Evolutionary conservation across 2,113 vertebrate genomes (phyloP), one percentile per base, ranked within the genome.

Genomic region (Bolborhynchus lineola): DNA sequence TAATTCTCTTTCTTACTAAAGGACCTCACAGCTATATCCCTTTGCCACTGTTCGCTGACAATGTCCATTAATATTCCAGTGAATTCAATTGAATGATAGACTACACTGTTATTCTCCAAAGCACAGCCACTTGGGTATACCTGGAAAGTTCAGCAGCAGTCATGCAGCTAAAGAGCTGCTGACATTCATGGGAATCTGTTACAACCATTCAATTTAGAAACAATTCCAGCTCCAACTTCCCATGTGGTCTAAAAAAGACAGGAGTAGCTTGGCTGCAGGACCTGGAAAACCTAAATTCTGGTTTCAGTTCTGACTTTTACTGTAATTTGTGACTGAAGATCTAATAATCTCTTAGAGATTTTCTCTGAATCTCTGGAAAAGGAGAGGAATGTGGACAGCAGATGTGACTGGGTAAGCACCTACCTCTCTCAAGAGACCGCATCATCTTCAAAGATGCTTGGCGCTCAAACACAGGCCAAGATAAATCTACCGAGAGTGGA

Each of bases 121-220:
- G 74, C 60, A 63, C 25, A 82, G 47, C 72, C 95, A 86, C 77
- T 91, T 82, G 95, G 76, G 92, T 52, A 79, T 71, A 92, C 83
- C 96, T 93, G 88, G 33, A 93, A 96, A 96, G 88, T 87, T 96
- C 93, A 96, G 86, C 86, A 88, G 95, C 90, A 94, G 86, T 75
- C 93, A 91, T 89, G 95, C 90, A 96, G 92, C 79, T 94, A 93
- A 97, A 96, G 86, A 96, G 92, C 86, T 96, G 95, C 92, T 96
- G 92, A 96, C 92, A 96, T 94, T 96, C 92, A 86, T 70, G 74
- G 70, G 86, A 94, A 94, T 92, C 86, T 96, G 88, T 79, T 95
- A 93, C 76, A 95, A 80, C 44, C 85, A 93, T 94, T 93, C 96
- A 75, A 76, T 93, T 86, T 72, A 93, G 92, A 93, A 94, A 88